Percentiles rank a stretch among this genome's conserved stretches.
Conservation (phyloP, 2,797 vertebrate genomes). For the Naso thynnoides region DNA sequence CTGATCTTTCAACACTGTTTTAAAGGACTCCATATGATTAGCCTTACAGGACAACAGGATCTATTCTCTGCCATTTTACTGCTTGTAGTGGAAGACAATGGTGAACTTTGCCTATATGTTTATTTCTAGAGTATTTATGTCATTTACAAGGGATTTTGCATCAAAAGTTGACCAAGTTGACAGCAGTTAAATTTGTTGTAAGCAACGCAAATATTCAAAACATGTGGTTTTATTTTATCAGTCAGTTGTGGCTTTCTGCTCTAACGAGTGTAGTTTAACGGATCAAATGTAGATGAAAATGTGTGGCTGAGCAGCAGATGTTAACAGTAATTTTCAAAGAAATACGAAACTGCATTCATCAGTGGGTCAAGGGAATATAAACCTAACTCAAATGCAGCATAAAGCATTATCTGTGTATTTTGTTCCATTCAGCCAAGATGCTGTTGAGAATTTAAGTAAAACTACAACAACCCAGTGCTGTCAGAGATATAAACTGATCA, state of each 20-base stretch:
- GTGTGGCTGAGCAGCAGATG: conserved; percentile 25
- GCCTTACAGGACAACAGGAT: conserved; percentile 65
- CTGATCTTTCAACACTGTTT: conserved; percentile 33
- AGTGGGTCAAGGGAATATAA: background rate
- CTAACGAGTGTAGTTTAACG: conserved; percentile 36
- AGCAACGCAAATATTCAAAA: conserved; percentile 25
- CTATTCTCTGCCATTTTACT: conserved; percentile 68
- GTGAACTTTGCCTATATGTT: conserved; percentile 65
- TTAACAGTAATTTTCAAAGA: conserved; percentile 53
- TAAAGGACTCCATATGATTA: conserved; percentile 56
- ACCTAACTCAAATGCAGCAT: background rate
- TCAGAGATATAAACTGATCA: conserved; percentile 1
- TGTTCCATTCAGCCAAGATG: conserved; percentile 7
- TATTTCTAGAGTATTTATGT: conserved; percentile 59
- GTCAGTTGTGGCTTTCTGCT: conserved; percentile 43
- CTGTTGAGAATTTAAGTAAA: background rate
- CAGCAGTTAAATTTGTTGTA: conserved; percentile 33
- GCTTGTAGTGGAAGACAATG: conserved; percentile 75
- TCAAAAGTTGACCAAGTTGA: conserved; percentile 26
- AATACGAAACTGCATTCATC: conserved; percentile 23
- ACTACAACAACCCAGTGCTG: background rate
- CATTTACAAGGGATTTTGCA: conserved; percentile 28
- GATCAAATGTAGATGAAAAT: conserved; percentile 22
- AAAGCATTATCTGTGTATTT: background rate
- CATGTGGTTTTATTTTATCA: conserved; percentile 43